These are phyloP conservation scores for Drosophila conformis DNA, from an alignment of 2,888 invertebrate genomes.

Conservation along the genomic window DNA sequence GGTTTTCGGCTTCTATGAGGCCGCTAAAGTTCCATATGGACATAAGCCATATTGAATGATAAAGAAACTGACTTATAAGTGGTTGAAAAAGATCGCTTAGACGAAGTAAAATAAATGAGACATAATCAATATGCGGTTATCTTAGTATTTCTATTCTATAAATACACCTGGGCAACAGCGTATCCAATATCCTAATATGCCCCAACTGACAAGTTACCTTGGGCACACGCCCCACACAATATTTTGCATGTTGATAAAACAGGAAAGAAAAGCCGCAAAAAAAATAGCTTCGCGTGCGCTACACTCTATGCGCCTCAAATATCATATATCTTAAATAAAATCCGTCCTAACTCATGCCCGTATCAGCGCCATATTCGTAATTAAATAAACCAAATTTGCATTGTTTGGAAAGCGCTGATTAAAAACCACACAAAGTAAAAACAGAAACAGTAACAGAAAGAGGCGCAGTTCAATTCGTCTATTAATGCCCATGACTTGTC, in stretches of 20 bases:
- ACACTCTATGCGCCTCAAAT: constrained; percentile 8
- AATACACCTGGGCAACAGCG: constrained; percentile 5
- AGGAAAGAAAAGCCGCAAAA: constrained; percentile 51
- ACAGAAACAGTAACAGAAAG: constrained; percentile 5
- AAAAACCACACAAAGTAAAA: constrained; percentile 19
- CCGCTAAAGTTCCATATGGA: not conserved
- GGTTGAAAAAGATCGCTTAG: not conserved
- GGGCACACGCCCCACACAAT: constrained; percentile 26
- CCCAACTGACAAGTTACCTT: constrained; percentile 24
- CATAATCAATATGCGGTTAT: not conserved
- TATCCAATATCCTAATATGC: constrained; percentile 18
- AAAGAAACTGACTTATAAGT: not conserved
- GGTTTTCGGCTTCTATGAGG: constrained; percentile 4
- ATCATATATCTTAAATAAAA: constrained; percentile 42
- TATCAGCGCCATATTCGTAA: constrained; percentile 34
- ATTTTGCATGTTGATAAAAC: constrained; percentile 34
- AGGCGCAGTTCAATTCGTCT: constrained; percentile 42
- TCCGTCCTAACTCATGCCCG: constrained; percentile 14
- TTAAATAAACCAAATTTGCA: constrained; percentile 51
- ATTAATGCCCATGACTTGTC: constrained; percentile 35
- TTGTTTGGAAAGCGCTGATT: constrained; percentile 45
- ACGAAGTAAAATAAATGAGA: not conserved
- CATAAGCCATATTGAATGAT: not conserved
- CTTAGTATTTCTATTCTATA: not conserved
- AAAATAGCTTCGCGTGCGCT: constrained; percentile 43